Evolutionary conservation across 2,797 vertebrate species (phyloP).

Genomic region (Chiloscyllium punctatum): DNA sequence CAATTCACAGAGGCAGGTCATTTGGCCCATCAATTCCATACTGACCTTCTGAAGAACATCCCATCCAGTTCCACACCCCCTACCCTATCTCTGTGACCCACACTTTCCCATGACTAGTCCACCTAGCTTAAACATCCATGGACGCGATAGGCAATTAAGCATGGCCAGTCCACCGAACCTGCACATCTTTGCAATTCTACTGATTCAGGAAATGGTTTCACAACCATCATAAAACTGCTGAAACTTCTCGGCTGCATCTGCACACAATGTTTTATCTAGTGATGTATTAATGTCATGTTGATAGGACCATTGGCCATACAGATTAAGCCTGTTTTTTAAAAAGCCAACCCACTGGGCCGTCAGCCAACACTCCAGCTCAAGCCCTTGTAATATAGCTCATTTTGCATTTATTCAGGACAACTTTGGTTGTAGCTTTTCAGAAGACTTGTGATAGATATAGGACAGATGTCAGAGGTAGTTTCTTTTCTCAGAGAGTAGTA

Average conservation of each 20-base stretch:
- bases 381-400: background rate
- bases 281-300: constrained; percentile 26
- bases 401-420: background rate
- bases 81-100: no score
- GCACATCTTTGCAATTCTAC: no score
- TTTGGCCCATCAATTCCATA: no score
- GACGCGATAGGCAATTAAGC: no score
- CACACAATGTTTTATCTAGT: background rate
- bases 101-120: no score
- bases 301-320: background rate
- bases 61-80: no score
- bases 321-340: background rate
- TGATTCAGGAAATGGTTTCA: background rate
- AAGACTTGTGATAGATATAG: no score
- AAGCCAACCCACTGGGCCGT: background rate
- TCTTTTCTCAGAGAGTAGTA: no score
- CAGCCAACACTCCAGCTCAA: background rate
- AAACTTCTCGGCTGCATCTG: background rate
- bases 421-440: background rate
- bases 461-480: no score
- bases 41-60: no score
- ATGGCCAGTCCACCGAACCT: no score
- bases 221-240: background rate
- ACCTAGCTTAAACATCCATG: no score
- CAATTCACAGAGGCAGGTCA: background rate